Base-by-base conservation (phyloP, 2,888 invertebrate genomes). In the Desoria tigrina region DNA sequence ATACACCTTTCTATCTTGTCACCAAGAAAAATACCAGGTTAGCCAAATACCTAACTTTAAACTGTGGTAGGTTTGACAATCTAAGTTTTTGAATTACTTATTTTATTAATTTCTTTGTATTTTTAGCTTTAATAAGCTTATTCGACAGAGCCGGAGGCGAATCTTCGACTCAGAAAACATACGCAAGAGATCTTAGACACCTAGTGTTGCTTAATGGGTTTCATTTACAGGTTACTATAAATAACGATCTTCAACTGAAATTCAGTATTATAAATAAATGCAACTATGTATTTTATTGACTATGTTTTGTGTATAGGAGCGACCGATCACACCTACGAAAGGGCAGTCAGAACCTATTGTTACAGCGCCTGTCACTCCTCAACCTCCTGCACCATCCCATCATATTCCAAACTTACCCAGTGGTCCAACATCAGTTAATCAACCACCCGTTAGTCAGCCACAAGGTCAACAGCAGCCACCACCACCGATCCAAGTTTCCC, bases 101-200 rank as follows among this genome's bases (percentile, higher is more conserved):
- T 39, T 21, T 23, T 51, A 16, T 51, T 6, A 51, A 51, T 24
- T 26, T 45, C 16, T 45, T 16, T 54, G 4, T 27, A 11, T 55
- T n/a, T 55, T 2, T 58, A 1, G 87, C 90, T 0, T 81, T 96
- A 1, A 89, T 90, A 75, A 90, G 92, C 78, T 81, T 96, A 6
- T 96, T 90, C 81, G 94, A 95, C 79, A 92, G 90, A 79, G 90
- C 92, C 1, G 93, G 93, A 9, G 92, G 93, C 0, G 94, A 94
- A 80, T 84, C 88, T 0, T 87, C 89, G 0, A 88, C 89, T 76
- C 89, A 88, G 16, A 90, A 95, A 79, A 94, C 94, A 80, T 96
- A 93, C 79, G 92, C 94, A 0, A 91, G 93, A 81, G 94, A 92
- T 80, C 87, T 89, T 0, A 83, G 92, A 6, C 92, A 92, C 81